Evolutionary conservation across 2,797 vertebrate species (phyloP).

Genomic region (Sebastes umbrosus): DNA sequence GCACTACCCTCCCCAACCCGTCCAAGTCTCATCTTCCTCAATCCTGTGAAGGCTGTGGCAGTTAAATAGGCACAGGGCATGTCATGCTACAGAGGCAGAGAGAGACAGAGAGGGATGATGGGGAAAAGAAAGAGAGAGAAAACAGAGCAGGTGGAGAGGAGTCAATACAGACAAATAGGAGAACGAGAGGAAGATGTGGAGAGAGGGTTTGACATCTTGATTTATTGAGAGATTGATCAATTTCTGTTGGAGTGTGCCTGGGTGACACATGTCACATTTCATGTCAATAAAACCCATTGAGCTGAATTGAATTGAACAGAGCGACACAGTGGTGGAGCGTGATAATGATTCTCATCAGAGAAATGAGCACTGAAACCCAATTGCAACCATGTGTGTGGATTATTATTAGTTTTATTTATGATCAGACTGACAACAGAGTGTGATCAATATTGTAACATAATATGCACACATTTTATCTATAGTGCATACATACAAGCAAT

Average conservation of each 20-base stretch:
- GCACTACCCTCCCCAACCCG: neutral
- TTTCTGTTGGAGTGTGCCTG: slow-evolving; percentile 19
- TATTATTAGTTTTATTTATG: neutral
- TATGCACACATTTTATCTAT: neutral
- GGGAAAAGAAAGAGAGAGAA: neutral
- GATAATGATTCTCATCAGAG: slow-evolving; percentile 8
- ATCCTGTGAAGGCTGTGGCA: slow-evolving; percentile 2
- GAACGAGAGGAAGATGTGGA: slow-evolving; percentile 3
- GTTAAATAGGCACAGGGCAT: slow-evolving; percentile 31
- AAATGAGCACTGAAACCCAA: neutral
- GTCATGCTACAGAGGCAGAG: neutral
- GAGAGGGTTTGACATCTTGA: slow-evolving; percentile 29
- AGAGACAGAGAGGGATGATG: neutral
- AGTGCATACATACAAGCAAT: neutral
- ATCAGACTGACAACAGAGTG: neutral
- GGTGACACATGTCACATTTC: slow-evolving; percentile 55
- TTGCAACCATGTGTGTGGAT: neutral
- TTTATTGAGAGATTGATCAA: slow-evolving; percentile 53
- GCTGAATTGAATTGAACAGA: slow-evolving; percentile 29
- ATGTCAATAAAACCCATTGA: slow-evolving; percentile 54
- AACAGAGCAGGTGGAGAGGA: neutral
- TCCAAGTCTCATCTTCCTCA: slow-evolving; percentile 22
- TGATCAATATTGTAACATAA: neutral
- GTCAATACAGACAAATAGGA: slow-evolving; percentile 1
- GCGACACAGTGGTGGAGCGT: neutral